A percentile compares a stretch with the other conserved stretches of the same genome.
Evolutionary conservation across 1,140 invertebrate genomes (phyloP).

Genomic region (Vanessa atalanta): DNA sequence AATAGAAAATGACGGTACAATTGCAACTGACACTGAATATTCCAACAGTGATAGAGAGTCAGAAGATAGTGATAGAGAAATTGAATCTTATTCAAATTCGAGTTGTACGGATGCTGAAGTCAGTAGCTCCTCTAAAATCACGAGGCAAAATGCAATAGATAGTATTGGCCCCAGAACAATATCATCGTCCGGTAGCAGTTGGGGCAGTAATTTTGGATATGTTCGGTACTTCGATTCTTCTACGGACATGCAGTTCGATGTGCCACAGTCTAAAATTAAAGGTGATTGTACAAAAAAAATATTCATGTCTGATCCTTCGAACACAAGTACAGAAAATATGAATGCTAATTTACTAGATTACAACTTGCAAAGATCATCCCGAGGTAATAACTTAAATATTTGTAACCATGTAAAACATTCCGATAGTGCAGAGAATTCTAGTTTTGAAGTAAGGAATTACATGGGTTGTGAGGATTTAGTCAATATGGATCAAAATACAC

Average conservation of each 20-base stretch:
- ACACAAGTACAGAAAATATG: conserved; percentile 18
- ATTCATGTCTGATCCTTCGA: conserved; percentile 48
- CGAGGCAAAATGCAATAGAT: conserved; percentile 83
- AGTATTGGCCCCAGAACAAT: conserved; percentile 60
- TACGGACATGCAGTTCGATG: conserved; percentile 58
- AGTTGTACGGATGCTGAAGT: conserved; percentile 62
- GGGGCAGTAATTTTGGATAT: conserved; percentile 83
- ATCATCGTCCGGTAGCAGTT: conserved; percentile 75
- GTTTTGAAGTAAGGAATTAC: conserved; percentile 79
- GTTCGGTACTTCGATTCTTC: conserved; percentile 82
- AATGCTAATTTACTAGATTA: conserved; percentile 34
- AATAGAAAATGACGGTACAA: conserved; percentile 78
- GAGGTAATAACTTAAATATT: conserved; percentile 43
- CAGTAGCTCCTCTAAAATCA: conserved; percentile 69
- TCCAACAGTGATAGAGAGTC: conserved; percentile 63
- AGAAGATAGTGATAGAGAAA: conserved; percentile 67
- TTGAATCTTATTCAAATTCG: conserved; percentile 66
- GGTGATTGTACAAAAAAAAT: conserved; percentile 74
- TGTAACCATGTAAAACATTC: conserved; percentile 71
- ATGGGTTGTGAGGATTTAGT: conserved; percentile 85
- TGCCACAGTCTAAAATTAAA: conserved; percentile 42
- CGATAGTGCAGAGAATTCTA: conserved; percentile 83
- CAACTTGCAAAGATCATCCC: conserved; percentile 44
- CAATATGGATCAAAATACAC: conserved; percentile 82
- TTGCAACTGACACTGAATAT: conserved; percentile 78